A percentile compares a stretch with the other conserved stretches of the same genome.
Conservation (phyloP, 2,888 invertebrate species). For the Macrophya alboannulata region DNA sequence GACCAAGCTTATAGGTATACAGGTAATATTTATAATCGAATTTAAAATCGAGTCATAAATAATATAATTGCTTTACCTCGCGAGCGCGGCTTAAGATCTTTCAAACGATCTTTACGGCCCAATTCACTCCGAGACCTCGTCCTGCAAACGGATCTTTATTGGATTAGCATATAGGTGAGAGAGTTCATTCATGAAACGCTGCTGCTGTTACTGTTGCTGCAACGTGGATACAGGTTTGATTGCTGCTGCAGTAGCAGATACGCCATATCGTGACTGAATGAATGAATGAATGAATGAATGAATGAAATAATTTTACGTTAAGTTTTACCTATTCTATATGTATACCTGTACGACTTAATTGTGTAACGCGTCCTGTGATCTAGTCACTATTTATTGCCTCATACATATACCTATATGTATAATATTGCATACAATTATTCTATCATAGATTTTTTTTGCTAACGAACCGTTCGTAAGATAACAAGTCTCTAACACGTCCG, state of each 20-base stretch:
- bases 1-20: no score
- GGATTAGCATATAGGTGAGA: conserved; percentile 47
- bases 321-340: background rate
- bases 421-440: background rate
- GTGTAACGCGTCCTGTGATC: background rate
- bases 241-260: conserved; percentile 10
- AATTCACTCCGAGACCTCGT: conserved; percentile 41
- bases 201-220: background rate
- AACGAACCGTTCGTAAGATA: background rate
- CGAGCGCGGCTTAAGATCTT: conserved; percentile 16
- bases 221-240: conserved; percentile 42
- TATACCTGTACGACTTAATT: background rate
- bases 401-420: background rate
- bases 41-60: conserved; percentile 70
- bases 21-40: conserved; percentile 64
- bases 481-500: background rate
- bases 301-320: background rate
- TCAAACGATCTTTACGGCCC: conserved; percentile 50
- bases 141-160: conserved; percentile 47
- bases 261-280: background rate
- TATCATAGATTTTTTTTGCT: background rate
- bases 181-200: conserved; percentile 50
- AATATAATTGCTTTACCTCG: conserved; percentile 68
- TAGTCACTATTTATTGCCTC: background rate
- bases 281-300: background rate